Evolutionary conservation across 2,888 invertebrate genomes (phyloP), one percentile per base, ranked within the genome.

Genomic region (Salpingus planirostris): DNA sequence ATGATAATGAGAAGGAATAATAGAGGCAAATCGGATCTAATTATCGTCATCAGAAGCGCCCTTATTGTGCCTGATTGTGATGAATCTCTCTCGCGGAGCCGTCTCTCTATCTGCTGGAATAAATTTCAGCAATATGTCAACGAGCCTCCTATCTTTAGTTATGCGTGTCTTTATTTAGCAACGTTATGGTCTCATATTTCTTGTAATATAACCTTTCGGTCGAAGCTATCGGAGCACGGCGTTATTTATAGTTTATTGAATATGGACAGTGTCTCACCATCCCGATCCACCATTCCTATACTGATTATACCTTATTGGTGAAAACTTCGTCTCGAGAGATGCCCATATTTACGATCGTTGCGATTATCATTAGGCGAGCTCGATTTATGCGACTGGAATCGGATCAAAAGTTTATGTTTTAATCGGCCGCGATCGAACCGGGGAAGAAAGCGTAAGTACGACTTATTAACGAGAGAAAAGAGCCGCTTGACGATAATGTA

Each of bases 81-180:
- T n/a, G n/a, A n/a, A n/a, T n/a, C n/a, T n/a, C n/a, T n/a, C n/a
- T n/a, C n/a, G n/a, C n/a, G n/a, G n/a, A n/a, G n/a, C n/a, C n/a
- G n/a, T n/a, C n/a, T n/a, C n/a, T n/a, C n/a, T 36, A 30, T 27
- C 32, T 28, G 36, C 42, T 44, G 44, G 46, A 42, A 46, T 46
- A 45, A 46, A 48, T 46, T 44, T 40, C 30, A 43, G 38, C 46
- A 44, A 46, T 48, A 48, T 46, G 48, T 48, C 48, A 44, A 42
- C 37, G 32, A 41, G 43, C 41, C 43, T 44, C 43, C 43, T 48
- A 46, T 46, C 46, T 44, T 46, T 46, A 48, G 39, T 44, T 46
- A 48, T 43, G 41, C 44, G 23, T 41, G 36, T 40, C 48, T 46
- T 40, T 48, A 46, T 48, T 46, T 46, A 43, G 48, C 24, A 38